Evolutionary conservation across 2,888 invertebrate species (phyloP).

Genomic region (Polyommatus iphigenia): DNA sequence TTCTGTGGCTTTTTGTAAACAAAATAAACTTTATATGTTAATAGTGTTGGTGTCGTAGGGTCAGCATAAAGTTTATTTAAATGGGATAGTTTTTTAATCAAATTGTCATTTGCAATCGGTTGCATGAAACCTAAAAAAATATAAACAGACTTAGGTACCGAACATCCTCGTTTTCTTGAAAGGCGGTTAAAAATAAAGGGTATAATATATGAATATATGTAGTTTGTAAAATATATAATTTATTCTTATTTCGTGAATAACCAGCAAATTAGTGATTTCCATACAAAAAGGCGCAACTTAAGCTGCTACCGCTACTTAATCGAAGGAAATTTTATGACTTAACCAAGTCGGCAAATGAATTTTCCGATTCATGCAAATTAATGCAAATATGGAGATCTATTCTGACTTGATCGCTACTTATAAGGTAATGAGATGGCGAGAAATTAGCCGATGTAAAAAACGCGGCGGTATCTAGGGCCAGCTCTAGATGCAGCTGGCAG

Average conservation of each 20-base stretch:
- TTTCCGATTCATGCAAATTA: constrained; percentile 6
- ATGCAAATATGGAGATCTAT: constrained; percentile 12
- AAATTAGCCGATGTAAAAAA: constrained; percentile 33
- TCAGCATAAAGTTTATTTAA: not conserved
- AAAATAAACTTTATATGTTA: constrained; percentile 49
- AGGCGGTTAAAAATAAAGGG: no score
- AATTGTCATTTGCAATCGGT: not conserved
- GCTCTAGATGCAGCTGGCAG: constrained; percentile 43
- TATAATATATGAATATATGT: no score
- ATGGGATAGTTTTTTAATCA: not conserved
- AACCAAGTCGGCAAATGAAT: not conserved
- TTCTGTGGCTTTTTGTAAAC: constrained; percentile 47
- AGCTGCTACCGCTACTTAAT: not conserved
- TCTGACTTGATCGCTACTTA: constrained; percentile 1
- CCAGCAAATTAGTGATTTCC: not conserved
- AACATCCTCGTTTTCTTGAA: not conserved
- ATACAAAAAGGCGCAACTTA: not conserved
- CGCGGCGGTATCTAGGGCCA: constrained; percentile 38
- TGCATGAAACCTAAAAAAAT: not conserved
- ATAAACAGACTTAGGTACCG: not conserved
- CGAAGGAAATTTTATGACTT: constrained; percentile 11
- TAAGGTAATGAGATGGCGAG: constrained; percentile 29
- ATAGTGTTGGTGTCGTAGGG: constrained; percentile 36
- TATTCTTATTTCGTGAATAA: no score
- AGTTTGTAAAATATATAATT: no score